phyloP scores from a whole-genome alignment of 2,113 vertebrate genomes.

The Takifugu bimaculatus region DNA sequence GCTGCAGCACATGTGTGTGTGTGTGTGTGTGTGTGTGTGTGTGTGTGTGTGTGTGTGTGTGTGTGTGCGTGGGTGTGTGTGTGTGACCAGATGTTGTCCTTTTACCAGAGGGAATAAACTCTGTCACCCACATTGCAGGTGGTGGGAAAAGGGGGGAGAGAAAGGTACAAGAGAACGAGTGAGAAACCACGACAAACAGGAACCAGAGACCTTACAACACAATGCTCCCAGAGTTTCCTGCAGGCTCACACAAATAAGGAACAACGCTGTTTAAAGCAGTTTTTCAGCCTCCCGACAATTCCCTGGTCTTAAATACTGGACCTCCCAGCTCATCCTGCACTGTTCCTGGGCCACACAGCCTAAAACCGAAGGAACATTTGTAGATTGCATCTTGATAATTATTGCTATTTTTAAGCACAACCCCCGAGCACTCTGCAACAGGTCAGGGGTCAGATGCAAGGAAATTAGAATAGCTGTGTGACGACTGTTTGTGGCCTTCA shows the following conservation, averaged over 20 bases:
- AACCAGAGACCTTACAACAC: slow-evolving; percentile 66
- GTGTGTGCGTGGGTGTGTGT: not conserved
- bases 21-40: slow-evolving; percentile 15
- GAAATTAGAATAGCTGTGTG: not conserved
- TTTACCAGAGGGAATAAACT: slow-evolving; percentile 54
- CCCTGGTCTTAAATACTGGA: slow-evolving; percentile 33
- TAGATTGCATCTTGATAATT: not conserved
- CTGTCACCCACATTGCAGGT: slow-evolving; percentile 66
- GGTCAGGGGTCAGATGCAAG: not conserved
- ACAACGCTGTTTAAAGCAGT: slow-evolving; percentile 57
- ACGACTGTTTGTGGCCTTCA: not conserved
- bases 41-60: slow-evolving; percentile 1
- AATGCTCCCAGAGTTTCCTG: slow-evolving; percentile 69
- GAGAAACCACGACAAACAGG: slow-evolving; percentile 71
- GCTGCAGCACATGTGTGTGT: slow-evolving; percentile 27
- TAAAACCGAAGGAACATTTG: no score
- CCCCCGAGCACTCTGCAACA: not conserved
- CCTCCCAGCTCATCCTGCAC: slow-evolving; percentile 1
- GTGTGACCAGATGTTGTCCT: slow-evolving; percentile 62
- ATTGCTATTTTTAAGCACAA: not conserved
- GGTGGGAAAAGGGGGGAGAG: slow-evolving; percentile 61
- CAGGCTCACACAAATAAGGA: slow-evolving; percentile 70
- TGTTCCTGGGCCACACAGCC: no score
- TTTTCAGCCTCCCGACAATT: slow-evolving; percentile 44
- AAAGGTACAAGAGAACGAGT: slow-evolving; percentile 61